These are phyloP conservation scores for Drosophila bunnanda DNA, from an alignment of 2,888 invertebrate species.

Conservation along the genomic window DNA sequence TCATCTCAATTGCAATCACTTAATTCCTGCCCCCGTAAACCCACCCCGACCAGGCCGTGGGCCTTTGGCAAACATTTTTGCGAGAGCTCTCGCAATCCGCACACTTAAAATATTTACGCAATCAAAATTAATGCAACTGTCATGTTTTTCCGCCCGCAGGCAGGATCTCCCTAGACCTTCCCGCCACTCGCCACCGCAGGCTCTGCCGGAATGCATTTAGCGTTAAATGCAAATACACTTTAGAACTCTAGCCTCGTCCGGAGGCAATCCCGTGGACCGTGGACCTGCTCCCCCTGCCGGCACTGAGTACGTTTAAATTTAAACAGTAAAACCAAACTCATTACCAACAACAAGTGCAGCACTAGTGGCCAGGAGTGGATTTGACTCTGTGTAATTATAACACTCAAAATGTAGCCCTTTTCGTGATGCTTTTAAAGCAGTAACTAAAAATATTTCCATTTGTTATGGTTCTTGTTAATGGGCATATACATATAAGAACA, in stretches of 20 bases:
- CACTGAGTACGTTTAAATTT: slow-evolving; percentile 64
- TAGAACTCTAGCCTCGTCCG: slow-evolving; percentile 71
- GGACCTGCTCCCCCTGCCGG: not conserved
- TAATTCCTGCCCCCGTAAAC: slow-evolving; percentile 20
- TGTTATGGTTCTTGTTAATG: not conserved
- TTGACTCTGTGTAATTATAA: not conserved
- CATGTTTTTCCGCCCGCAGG: slow-evolving; percentile 64
- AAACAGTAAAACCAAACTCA: slow-evolving; percentile 81
- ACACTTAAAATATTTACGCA: slow-evolving; percentile 77
- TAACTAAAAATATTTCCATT: not conserved
- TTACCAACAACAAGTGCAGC: slow-evolving; percentile 74
- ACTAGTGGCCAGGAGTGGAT: slow-evolving; percentile 29
- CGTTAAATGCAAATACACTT: slow-evolving; percentile 83
- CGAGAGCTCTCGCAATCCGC: slow-evolving; percentile 52
- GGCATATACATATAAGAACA: not conserved
- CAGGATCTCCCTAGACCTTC: slow-evolving; percentile 9
- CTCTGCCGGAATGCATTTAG: slow-evolving; percentile 73
- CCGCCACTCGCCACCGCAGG: slow-evolving; percentile 21
- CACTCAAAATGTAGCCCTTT: no score
- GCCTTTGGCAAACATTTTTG: slow-evolving; percentile 48
- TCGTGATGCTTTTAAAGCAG: not conserved
- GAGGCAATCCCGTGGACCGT: slow-evolving; percentile 21
- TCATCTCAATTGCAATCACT: slow-evolving; percentile 52
- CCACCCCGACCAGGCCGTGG: slow-evolving; percentile 7
- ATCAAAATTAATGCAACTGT: slow-evolving; percentile 81